These are phyloP conservation scores for Aphrocallistes beatrix DNA, from an alignment of 37 sponge, comb jelly and placozoan species.

Conservation along the genomic window DNA sequence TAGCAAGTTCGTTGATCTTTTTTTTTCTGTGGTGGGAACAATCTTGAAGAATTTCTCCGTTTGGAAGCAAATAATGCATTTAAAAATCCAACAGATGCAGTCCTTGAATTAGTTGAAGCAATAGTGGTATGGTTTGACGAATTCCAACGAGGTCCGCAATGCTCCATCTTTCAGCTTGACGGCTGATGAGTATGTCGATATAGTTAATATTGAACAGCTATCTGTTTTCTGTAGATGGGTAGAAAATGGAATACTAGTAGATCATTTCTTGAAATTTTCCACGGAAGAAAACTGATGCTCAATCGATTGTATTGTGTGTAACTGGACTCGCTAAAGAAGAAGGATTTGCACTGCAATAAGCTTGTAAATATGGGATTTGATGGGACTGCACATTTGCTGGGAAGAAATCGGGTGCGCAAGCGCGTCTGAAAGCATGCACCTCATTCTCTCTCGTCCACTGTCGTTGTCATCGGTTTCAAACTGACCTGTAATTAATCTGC, in stretches of 20 bases:
- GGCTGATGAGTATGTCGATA: background rate
- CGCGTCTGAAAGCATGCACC: background rate
- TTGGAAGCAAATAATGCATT: background rate
- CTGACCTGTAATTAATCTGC: background rate
- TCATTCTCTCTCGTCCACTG: background rate
- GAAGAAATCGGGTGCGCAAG: background rate
- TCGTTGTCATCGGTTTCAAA: background rate
- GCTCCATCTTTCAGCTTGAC: background rate
- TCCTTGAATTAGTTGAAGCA: background rate
- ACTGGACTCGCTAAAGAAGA: background rate
- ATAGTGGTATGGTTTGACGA: background rate
- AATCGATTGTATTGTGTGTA: background rate
- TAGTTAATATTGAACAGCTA: background rate
- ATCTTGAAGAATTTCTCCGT: background rate
- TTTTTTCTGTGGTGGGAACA: background rate
- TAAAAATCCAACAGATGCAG: background rate
- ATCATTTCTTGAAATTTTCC: background rate
- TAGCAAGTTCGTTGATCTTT: background rate
- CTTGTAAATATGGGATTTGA: background rate
- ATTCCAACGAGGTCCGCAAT: background rate
- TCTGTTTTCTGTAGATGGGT: background rate
- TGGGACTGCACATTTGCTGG: background rate
- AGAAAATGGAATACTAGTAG: background rate
- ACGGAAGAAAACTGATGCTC: conserved; percentile 6
- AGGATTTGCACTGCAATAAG: background rate